phyloP scores from a whole-genome alignment of 2,113 vertebrate genomes.

The Macquaria australasica region DNA sequence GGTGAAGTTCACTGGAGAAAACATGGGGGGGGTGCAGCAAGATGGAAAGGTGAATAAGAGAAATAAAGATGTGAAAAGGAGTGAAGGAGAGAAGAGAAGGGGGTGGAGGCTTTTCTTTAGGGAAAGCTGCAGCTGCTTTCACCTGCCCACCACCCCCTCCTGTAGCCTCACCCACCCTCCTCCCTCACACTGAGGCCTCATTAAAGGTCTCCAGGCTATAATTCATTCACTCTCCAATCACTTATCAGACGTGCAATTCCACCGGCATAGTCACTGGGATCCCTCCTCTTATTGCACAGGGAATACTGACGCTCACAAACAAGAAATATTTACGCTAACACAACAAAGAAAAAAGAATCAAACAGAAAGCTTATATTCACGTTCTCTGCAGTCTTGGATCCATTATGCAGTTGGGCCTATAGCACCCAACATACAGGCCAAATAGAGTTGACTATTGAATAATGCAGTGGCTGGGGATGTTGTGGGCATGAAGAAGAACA shows the following conservation, averaged over 20 bases:
- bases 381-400: background rate
- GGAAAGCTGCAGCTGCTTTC: conserved; percentile 72
- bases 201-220: conserved; percentile 77
- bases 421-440: conserved; percentile 35
- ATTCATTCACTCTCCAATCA: conserved; percentile 78
- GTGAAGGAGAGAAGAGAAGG: background rate
- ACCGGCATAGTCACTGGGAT: conserved; percentile 33
- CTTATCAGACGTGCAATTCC: conserved; percentile 66
- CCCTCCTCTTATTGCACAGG: conserved; percentile 37
- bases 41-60: conserved; percentile 45
- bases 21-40: background rate
- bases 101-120: conserved; percentile 33
- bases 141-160: conserved; percentile 64
- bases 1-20: conserved; percentile 38
- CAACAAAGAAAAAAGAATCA: background rate
- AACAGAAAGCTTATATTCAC: background rate
- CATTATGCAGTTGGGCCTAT: conserved; percentile 13
- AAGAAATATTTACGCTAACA: background rate
- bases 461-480: conserved; percentile 49
- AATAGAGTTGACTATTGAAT: conserved; percentile 51
- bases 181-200: conserved; percentile 70
- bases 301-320: conserved; percentile 50
- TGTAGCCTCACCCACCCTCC: background rate
- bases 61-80: conserved; percentile 50
- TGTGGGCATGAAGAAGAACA: conserved; percentile 30